Evolutionary conservation across 2,797 vertebrate genomes (phyloP), one percentile per base, ranked within the genome.

Genomic region (Cheirogaleus major): DNA sequence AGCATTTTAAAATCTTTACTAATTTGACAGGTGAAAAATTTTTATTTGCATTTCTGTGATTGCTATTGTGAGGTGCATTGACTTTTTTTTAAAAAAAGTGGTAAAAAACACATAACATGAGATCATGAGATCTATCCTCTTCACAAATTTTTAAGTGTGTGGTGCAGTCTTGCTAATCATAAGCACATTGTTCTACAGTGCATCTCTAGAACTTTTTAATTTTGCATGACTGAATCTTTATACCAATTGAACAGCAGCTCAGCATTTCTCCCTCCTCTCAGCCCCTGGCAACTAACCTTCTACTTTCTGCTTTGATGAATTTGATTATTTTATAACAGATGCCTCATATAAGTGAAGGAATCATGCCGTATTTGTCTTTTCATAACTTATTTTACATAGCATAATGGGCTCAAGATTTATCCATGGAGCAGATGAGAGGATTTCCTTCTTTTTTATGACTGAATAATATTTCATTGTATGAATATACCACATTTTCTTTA

Each of bases 11-110:
- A 92, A 79, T 69, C 41, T 45, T 76, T 72, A 52, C 89, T 84
- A 67, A 88, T 92, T 79, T 95, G 95, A 97, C 85, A 95, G 90
- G 76, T 92, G 81, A 75, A 86, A 52, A 78, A 80, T 87, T 93
- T 94, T 89, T 76, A 70, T 93, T 85, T 95, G 82, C 65, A 57
- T 92, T 55, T 86, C 70, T 83, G 67, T 94, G 55, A 79, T 88
- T 95, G 22, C 12, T 76, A 30, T 83, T 93, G 25, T 89, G 59
- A 94, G 22, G 14, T 80, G 3, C n/a, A 25, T 45, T 91, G 45
- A 63, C 9, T 95, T 41, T 93, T 48, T 89, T 92, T 52, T n/a
- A n/a, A n/a, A n/a, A n/a, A n/a, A n/a, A n/a, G 23, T 85, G 35
- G 48, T 63, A 91, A 78, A 55, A 3, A 87, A 18, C 17, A 76